Evolutionary conservation across 2,888 invertebrate species (phyloP), one percentile per base, ranked within the genome.

Genomic region (Eilema caniola): DNA sequence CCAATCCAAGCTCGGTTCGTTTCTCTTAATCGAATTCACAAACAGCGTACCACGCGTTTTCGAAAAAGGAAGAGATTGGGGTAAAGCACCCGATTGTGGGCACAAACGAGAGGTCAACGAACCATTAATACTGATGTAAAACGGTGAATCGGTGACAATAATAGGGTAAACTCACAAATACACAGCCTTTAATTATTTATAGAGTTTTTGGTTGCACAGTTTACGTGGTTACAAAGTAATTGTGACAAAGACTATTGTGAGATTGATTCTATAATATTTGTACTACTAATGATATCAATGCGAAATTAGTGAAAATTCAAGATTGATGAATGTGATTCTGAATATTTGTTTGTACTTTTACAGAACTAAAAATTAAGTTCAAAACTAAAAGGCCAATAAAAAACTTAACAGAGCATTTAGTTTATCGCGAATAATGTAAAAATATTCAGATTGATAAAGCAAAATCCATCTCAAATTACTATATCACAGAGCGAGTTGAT

Each of bases 1-100:
- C 67, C 74, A 75, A 80, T 77, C 79, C 77, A 78, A 80, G 83
- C 75, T 76, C 76, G 78, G 75, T 75, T 77, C 76, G 79, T 81
- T 80, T 76, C 75, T 73, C 72, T 71, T 73, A 83, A 84, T 84
- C 80, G 76, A 79, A 76, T 81, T 71, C 75, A 73, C 78, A 83
- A 84, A 80, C 74, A 84, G 77, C 82, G 82, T 82, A 89, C 90
- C 89, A 89, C 90, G 89, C 88, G 75, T 80, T 82, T 83, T 88
- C 86, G 66, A 88, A 89, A 89, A 85, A 86, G 89, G 86, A 77
- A 83, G 78, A 76, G 73, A 76, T 80, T 83, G 82, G 86, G 88
- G 88, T 86, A 84, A 85, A 79, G 73, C 31, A 71, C 72, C 82
- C 84, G 82, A 77, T 80, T 80, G 78, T 75, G 78, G 78, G 79